These are phyloP conservation scores for Sminthurinus aureus DNA, from an alignment of 2,888 invertebrate genomes.

Conservation along the genomic window DNA sequence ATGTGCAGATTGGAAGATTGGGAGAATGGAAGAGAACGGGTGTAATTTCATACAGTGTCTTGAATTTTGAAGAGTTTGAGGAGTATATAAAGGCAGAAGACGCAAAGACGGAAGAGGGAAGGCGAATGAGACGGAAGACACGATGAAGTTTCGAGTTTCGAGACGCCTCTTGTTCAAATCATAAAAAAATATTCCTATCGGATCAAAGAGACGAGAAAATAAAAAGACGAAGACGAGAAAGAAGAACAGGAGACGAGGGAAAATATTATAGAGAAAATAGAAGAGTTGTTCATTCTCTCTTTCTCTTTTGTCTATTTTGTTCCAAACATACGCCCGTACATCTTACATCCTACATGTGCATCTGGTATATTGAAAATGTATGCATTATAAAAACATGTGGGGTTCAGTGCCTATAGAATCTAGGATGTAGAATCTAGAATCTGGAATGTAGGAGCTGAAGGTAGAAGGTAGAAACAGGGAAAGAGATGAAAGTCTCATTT, in stretches of 20 bases:
- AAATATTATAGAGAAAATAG: slow-evolving; percentile 16
- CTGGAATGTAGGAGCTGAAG: not conserved
- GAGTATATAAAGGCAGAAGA: slow-evolving; percentile 1
- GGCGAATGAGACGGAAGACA: too few species aligned
- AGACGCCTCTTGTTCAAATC: slow-evolving; percentile 11
- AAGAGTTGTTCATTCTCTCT: slow-evolving; percentile 27
- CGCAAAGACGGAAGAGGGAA: not conserved
- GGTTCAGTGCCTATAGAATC: not conserved
- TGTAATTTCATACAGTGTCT: slow-evolving; percentile 15
- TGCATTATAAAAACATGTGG: not conserved
- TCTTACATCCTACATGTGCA: too few species aligned
- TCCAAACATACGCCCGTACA: not conserved
- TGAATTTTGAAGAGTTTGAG: too few species aligned
- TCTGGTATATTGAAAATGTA: too few species aligned
- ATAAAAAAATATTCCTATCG: slow-evolving; percentile 16
- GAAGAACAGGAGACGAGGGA: too few species aligned
- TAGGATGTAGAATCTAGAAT: not conserved
- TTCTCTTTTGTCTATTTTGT: not conserved
- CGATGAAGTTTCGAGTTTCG: too few species aligned
- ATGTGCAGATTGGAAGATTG: not conserved
- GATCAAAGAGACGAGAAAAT: slow-evolving; percentile 18
- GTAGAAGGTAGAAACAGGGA: not conserved
- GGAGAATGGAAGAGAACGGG: not conserved
- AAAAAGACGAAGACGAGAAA: not conserved
- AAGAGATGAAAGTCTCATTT: slow-evolving; percentile 2